Percentiles rank a stretch among this genome's conserved stretches.
phyloP scores from a whole-genome alignment of 2,888 invertebrate species.

The Drosophila vallismaia region DNA sequence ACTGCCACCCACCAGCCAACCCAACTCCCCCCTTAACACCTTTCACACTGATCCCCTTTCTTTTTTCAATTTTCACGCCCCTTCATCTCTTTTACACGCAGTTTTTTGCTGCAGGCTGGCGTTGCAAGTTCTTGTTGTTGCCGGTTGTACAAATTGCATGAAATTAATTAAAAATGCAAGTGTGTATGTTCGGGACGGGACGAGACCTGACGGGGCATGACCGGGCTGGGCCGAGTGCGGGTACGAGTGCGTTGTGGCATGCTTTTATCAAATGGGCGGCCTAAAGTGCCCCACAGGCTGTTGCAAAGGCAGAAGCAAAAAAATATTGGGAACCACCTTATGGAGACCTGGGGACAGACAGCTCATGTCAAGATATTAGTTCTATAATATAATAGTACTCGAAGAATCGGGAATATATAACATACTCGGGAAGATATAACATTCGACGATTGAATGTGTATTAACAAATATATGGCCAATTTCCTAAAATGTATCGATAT shows the following conservation, averaged over 20 bases:
- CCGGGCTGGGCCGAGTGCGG: too few relatives aligned
- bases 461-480: too few relatives aligned
- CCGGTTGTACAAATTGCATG: constrained; percentile 73
- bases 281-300: constrained; percentile 73
- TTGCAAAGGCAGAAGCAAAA: constrained; percentile 45
- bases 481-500: too few relatives aligned
- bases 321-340: constrained; percentile 14
- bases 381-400: neutral
- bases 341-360: constrained; percentile 12
- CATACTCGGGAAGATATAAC: too few relatives aligned
- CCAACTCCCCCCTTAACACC: too few relatives aligned
- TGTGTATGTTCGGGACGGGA: constrained; percentile 21
- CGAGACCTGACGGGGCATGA: too few relatives aligned
- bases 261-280: constrained; percentile 75
- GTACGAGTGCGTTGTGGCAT: constrained; percentile 53
- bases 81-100: constrained; percentile 8
- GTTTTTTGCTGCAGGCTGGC: constrained; percentile 13
- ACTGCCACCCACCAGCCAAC: neutral
- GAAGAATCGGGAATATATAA: too few relatives aligned
- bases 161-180: constrained; percentile 77
- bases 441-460: too few relatives aligned
- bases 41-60: neutral
- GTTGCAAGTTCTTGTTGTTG: constrained; percentile 17
- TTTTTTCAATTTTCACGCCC: neutral
- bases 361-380: constrained; percentile 12